phyloP scores from a whole-genome alignment of 37 sponge, comb jelly and placozoan species.

The Hormiphora californensis region DNA sequence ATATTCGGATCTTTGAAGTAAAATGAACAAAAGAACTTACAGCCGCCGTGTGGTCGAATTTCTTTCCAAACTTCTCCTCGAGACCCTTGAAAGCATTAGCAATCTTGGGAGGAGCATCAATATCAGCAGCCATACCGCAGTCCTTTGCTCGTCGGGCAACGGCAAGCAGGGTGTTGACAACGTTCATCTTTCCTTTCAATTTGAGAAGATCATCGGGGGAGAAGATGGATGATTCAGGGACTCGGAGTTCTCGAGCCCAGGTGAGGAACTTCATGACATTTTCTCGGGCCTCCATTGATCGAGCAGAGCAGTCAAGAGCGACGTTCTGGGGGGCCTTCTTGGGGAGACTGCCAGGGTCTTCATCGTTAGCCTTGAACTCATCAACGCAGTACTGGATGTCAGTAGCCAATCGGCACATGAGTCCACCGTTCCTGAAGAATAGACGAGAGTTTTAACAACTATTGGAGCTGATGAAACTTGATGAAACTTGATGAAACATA shows the following conservation, averaged over 20 bases:
- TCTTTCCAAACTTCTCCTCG: slow-evolving; percentile 42
- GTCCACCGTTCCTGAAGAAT: slow-evolving; percentile 29
- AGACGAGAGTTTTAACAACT: no score
- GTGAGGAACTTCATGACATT: not conserved
- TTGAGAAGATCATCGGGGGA: not conserved
- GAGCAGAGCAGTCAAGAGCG: not conserved
- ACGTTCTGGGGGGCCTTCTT: not conserved
- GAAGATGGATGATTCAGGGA: slow-evolving; percentile 36
- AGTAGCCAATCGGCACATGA: not conserved
- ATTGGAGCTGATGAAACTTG: no score
- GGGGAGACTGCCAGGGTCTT: not conserved
- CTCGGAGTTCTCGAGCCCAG: not conserved
- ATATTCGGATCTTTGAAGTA: not conserved
- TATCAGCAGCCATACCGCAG: slow-evolving; percentile 40
- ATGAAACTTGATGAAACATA: no score
- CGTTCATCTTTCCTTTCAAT: slow-evolving; percentile 35
- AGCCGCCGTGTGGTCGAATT: slow-evolving; percentile 25
- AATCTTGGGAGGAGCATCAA: slow-evolving; percentile 34
- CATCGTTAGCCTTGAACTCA: not conserved
- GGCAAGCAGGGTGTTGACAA: slow-evolving; percentile 28
- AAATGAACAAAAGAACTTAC: not conserved
- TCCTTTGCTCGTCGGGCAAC: slow-evolving; percentile 33
- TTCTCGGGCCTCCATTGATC: slow-evolving; percentile 9
- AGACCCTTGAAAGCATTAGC: slow-evolving; percentile 49
- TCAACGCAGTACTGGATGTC: not conserved